phyloP scores from a whole-genome alignment of 2,113 vertebrate species.

The Scolopax mira region DNA sequence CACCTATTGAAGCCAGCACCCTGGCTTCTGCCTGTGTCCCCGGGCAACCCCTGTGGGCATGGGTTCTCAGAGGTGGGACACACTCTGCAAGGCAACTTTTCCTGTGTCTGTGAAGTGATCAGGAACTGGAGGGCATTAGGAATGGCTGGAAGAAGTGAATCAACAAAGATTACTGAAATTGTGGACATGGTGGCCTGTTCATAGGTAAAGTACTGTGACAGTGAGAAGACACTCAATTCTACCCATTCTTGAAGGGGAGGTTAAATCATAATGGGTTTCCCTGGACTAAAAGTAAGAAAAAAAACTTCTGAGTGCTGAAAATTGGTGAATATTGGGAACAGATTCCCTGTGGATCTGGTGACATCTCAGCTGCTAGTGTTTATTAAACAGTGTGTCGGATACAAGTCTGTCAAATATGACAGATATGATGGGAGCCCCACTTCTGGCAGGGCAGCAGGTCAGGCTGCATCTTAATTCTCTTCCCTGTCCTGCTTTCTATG shows the following conservation, averaged over 20 bases:
- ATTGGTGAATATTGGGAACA: background rate
- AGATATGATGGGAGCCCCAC: background rate
- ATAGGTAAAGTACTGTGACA: background rate
- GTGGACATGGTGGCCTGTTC: accelerated
- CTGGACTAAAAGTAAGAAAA: background rate
- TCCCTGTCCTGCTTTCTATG: background rate
- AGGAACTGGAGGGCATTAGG: background rate
- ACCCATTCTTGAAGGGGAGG: background rate
- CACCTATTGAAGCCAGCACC: accelerated
- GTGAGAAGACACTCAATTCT: background rate
- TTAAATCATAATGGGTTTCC: background rate
- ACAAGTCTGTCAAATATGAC: background rate
- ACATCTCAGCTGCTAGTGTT: background rate
- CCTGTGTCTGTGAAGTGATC: accelerated
- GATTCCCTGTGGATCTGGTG: accelerated
- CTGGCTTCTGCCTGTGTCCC: accelerated
- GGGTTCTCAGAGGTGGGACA: background rate
- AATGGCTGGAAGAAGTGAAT: background rate
- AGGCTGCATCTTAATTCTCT: background rate
- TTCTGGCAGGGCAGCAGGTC: background rate
- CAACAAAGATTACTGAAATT: background rate
- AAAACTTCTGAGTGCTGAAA: background rate
- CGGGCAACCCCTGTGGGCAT: accelerated
- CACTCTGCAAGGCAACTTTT: background rate
- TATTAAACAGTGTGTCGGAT: background rate